Conservation (phyloP, 2,113 vertebrate genomes). For the Isurus oxyrinchus region DNA sequence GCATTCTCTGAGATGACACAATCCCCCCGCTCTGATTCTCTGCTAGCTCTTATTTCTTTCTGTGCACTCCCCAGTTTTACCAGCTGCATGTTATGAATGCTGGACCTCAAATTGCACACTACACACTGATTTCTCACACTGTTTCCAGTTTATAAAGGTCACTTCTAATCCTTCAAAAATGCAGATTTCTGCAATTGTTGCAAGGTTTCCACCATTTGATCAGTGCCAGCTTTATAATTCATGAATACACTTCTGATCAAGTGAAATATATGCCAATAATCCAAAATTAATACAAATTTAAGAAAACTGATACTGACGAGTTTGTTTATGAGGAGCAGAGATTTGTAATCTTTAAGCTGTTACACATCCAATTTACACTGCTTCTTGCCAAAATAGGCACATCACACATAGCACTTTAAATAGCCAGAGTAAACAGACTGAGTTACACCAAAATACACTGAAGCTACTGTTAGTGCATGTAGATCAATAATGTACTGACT, state of each 20-base stretch:
- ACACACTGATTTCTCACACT: neutral
- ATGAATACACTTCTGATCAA: neutral
- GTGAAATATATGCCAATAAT: neutral
- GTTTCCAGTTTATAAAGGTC: neutral
- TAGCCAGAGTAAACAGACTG: neutral
- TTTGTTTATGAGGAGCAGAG: neutral
- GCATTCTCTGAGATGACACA: neutral
- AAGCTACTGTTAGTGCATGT: neutral
- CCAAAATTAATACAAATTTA: neutral
- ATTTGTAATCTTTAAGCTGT: constrained; percentile 25
- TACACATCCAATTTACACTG: constrained; percentile 8
- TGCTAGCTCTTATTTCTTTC: too few relatives aligned
- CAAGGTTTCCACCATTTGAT: neutral
- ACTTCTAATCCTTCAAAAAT: neutral
- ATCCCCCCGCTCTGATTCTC: neutral
- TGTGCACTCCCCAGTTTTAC: neutral
- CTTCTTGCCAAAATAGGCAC: constrained; percentile 3
- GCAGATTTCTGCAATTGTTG: neutral
- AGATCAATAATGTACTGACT: constrained; percentile 21
- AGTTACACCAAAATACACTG: neutral
- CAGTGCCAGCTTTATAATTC: neutral
- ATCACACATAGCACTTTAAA: neutral
- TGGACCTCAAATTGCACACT: neutral
- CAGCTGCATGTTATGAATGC: neutral
- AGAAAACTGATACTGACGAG: neutral